Evolutionary conservation across 2,888 invertebrate genomes (phyloP).

Genomic region (Eretmocerus hayati): DNA sequence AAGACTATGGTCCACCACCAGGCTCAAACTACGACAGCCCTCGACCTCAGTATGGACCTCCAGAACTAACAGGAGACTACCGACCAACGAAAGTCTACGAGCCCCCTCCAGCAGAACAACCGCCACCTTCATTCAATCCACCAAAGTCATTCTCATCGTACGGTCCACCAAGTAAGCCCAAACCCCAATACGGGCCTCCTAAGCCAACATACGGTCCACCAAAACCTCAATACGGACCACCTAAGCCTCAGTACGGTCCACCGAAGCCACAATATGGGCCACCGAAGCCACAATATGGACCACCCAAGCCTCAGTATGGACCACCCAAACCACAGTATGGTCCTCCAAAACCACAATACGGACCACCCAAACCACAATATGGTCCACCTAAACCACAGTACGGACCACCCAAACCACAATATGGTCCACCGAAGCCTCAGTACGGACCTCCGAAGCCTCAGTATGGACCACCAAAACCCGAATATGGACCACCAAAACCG

Average conservation of each 20-base stretch:
- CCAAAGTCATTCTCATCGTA: slow-evolving; percentile 34
- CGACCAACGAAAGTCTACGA: slow-evolving; percentile 46
- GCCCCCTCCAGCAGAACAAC: slow-evolving; percentile 50
- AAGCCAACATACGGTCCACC: slow-evolving; percentile 39
- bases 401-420: slow-evolving; percentile 37
- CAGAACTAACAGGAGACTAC: slow-evolving; percentile 43
- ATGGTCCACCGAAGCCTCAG: slow-evolving; percentile 28
- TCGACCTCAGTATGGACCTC: slow-evolving; percentile 46
- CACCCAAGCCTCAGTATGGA: slow-evolving; percentile 40
- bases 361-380: slow-evolving; percentile 38
- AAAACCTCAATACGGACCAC: slow-evolving; percentile 25
- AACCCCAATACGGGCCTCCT: slow-evolving; percentile 48
- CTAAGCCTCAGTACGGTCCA: slow-evolving; percentile 32
- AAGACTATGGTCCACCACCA: slow-evolving; percentile 41
- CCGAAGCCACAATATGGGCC: slow-evolving; percentile 46
- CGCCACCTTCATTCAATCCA: slow-evolving; percentile 45
- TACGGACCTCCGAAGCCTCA: slow-evolving; percentile 32
- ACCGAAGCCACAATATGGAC: slow-evolving; percentile 43
- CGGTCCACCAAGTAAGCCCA: slow-evolving; percentile 27
- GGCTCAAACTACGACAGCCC: slow-evolving; percentile 33
- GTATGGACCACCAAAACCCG: slow-evolving; percentile 33
- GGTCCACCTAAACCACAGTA: slow-evolving; percentile 48
- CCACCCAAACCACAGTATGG: slow-evolving; percentile 32
- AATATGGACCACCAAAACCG: slow-evolving; percentile 38
- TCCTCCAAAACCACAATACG: slow-evolving; percentile 41